Evolutionary conservation across 1,140 invertebrate species (phyloP), one percentile per base, ranked within the genome.

Genomic region (Amyelois transitella): DNA sequence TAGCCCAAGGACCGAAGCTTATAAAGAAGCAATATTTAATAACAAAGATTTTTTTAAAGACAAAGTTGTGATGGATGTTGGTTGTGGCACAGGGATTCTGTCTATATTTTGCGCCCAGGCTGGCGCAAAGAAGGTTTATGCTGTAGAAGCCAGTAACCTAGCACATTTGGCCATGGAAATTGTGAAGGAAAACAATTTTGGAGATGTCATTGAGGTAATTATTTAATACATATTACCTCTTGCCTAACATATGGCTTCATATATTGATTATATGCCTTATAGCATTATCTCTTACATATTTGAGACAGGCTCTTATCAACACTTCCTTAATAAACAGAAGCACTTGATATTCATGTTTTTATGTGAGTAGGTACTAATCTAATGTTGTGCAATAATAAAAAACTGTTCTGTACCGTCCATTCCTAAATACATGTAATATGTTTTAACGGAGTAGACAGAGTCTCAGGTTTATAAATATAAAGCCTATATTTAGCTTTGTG

Each of bases 41-140:
- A 98, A 98, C 66, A 86, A 81, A 61, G 64, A 77, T 1, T 78
- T 89, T 53, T 92, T 95, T 59, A 87, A 90, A 75, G 92, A 92
- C 48, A 97, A 97, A 90, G 87, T 92, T 32, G 94, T 98, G 14
- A 89, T 99, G 69, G 98, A 99, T 90, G 94, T 99, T 51, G 98
- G 98, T 12, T 98, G 97, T 85, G 98, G 98, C 1, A 99, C 98
- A 22, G 97, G 94, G 20, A 99, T 99, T 72, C 89, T 99, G 7
- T 98, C 97, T 17, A 94, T 99, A 91, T 98, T 98, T 90, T 96
- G 96, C 77, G 97, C 97, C 14, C 94, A 96, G 87, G 97, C 97
- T 53, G 98, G 98, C 22, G 97, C 97, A 43, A 91, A 92, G 43
- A 94, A 94, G 89, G 97, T 99, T 6, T 96, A 97, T 76, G 98